Base-by-base conservation (phyloP, 2,888 invertebrate species). In the Philereme vetulata region DNA sequence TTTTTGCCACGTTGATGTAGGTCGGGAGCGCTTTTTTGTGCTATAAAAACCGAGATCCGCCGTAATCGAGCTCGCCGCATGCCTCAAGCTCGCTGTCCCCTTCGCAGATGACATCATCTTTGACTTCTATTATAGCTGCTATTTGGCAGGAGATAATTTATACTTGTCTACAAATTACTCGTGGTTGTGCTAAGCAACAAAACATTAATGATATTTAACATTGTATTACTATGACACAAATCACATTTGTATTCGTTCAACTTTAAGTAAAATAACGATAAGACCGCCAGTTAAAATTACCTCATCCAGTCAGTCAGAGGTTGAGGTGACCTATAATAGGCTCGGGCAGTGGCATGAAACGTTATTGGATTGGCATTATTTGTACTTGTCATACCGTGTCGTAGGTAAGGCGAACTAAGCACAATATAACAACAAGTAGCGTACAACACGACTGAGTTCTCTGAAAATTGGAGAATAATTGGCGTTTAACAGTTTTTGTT, bases 1-100 rank as follows among this genome's bases (percentile, higher is more conserved):
- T 82, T 21, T 83, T 84, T 83, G 77, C 72, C 57, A 72, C 66
- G 76, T 90, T 91, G 89, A 81, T 86, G 88, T 88, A 91, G 91
- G 91, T 91, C 90, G 85, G 76, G 85, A 58, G 75, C 68, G 66
- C 70, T 74, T 84, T 86, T 83, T 86, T 83, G 72, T 62, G 69
- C 59, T 73, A 77, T 73, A 85, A 88, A 88, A 88, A 85, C 72
- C 65, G 58, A 74, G 72, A 77, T 78, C 74, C 75, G 76, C 75
- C 74, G 75, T 67, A 72, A 76, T 75, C 72, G 74, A 74, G 75
- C 75, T 67, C 45, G 59, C 63, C 60, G 58, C 61, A 56, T 67
- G 58, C 63, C 65, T 60, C 68, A 61, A 71, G 66, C 10, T 46
- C 49, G 34, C 38, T 11, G 44, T 45, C 53, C 35, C 11, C 40